Conservation (phyloP, 1,140 invertebrate genomes). For the Drosophila kepulauana region DNA sequence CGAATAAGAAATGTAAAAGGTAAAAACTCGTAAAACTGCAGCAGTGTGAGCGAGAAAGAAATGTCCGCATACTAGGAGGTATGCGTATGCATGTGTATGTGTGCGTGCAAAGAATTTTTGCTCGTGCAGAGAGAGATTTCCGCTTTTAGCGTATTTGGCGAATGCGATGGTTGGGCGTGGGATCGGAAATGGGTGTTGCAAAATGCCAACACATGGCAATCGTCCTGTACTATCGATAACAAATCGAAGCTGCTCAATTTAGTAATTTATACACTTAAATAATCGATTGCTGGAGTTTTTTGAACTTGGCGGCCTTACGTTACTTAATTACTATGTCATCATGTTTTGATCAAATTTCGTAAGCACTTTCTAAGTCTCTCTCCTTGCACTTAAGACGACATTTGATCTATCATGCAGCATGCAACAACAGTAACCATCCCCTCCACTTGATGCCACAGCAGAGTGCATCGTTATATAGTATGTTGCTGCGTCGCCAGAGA, state of each 20-base stretch:
- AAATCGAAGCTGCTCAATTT: background rate
- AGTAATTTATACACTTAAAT: background rate
- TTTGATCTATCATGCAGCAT: slow-evolving; percentile 45
- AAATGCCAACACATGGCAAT: slow-evolving; percentile 17
- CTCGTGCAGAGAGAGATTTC: slow-evolving; percentile 68
- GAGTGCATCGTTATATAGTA: slow-evolving; percentile 44
- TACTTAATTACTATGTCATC: slow-evolving; percentile 12
- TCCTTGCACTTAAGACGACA: slow-evolving; percentile 25
- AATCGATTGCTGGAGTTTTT: background rate
- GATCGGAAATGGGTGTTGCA: slow-evolving; percentile 62
- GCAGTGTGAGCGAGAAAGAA: background rate
- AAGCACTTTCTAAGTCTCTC: background rate
- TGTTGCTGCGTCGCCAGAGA: slow-evolving; percentile 15
- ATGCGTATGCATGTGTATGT: slow-evolving; percentile 14
- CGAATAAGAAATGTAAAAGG: slow-evolving; percentile 55
- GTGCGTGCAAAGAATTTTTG: slow-evolving; percentile 57
- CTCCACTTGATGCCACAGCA: slow-evolving; percentile 40
- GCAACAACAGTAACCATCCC: background rate
- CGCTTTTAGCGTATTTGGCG: slow-evolving; percentile 43
- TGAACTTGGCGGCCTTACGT: background rate
- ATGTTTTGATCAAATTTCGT: background rate
- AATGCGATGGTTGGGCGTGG: slow-evolving; percentile 52
- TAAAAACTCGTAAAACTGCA: slow-evolving; percentile 44
- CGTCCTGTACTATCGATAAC: slow-evolving; percentile 5
- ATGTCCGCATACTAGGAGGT: background rate